Evolutionary conservation across 2,888 invertebrate genomes (phyloP).

Genomic region (Lithophane ornitopus): DNA sequence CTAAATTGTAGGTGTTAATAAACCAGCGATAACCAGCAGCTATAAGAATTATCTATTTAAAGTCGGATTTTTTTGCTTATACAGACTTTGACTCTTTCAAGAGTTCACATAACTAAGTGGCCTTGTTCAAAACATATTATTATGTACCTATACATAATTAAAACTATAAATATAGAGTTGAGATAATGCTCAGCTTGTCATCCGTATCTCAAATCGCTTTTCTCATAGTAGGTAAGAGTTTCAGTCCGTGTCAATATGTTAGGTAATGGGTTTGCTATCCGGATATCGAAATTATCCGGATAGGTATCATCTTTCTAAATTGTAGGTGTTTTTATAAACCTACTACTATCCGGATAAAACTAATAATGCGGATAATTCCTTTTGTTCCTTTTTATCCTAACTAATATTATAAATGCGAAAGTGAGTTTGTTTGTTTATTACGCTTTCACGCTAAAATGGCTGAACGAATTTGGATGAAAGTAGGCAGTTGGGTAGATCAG

Average conservation of each 20-base stretch:
- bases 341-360: background rate
- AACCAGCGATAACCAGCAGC: background rate
- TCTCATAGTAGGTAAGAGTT: too few species aligned
- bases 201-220: background rate
- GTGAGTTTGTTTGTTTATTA: too few species aligned
- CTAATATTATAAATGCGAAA: too few species aligned
- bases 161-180: background rate
- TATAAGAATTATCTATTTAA: background rate
- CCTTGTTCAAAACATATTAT: background rate
- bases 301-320: too few species aligned
- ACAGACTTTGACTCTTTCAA: constrained; percentile 7
- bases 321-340: too few species aligned
- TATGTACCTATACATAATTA: background rate
- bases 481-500: too few species aligned
- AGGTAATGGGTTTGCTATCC: background rate
- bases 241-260: too few species aligned
- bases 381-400: background rate
- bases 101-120: background rate
- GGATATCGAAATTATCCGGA: background rate
- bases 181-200: background rate
- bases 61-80: background rate
- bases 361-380: background rate
- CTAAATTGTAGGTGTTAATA: background rate
- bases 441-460: too few species aligned
- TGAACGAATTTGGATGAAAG: too few species aligned